Evolutionary conservation across 1,140 invertebrate genomes (phyloP).

Genomic region (Fopius arisanus): DNA sequence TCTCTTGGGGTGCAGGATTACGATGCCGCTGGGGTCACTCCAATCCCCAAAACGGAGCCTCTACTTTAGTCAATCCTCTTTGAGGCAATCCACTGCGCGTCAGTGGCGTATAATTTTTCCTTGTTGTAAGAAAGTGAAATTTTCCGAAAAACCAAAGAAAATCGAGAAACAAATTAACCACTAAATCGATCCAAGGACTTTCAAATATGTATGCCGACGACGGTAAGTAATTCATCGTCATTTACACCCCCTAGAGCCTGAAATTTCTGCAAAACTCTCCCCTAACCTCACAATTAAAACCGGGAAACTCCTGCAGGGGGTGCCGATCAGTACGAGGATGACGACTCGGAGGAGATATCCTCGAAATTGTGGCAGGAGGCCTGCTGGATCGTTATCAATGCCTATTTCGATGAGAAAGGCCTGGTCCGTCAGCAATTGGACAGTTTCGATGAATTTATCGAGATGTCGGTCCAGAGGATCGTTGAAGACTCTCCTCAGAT

Average conservation of each 20-base stretch:
- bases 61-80: no score
- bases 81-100: no score
- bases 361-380: constrained; percentile 98
- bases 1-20: no score
- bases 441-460: constrained; percentile 99
- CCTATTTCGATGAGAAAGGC: constrained; percentile 99
- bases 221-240: neutral
- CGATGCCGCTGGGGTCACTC: no score
- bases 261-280: neutral
- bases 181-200: neutral
- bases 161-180: no score
- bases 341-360: constrained; percentile 89
- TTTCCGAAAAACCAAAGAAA: neutral
- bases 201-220: neutral
- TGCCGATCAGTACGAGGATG: constrained; percentile 76
- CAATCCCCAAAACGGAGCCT: no score
- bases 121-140: neutral
- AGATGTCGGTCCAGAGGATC: constrained; percentile 99
- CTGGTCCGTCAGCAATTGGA: constrained; percentile 98
- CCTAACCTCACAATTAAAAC: neutral
- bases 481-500: constrained; percentile 98
- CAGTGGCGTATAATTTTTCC: no score
- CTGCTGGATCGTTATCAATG: constrained; percentile 99
- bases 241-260: neutral
- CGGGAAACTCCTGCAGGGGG: neutral